Evolutionary conservation across 2,888 invertebrate species (phyloP).

Genomic region (Cryptus armator): DNA sequence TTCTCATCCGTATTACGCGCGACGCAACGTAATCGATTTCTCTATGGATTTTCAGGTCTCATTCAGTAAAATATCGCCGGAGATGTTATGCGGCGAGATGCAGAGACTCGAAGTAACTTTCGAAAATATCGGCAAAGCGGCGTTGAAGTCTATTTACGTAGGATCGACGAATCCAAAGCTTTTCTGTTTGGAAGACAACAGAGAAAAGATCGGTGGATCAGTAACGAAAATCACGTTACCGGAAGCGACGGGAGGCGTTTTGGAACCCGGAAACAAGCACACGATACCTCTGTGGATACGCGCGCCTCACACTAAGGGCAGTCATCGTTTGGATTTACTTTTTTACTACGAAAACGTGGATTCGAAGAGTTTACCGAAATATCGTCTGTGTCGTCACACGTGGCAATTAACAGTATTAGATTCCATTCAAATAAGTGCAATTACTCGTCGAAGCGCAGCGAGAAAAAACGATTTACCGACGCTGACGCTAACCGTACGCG

Average conservation of each 20-base stretch:
- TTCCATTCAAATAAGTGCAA: slow-evolving; percentile 87
- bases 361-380: slow-evolving; percentile 83
- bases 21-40: neutral
- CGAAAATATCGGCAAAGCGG: slow-evolving; percentile 89
- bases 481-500: slow-evolving; percentile 89
- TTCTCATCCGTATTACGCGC: neutral
- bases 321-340: slow-evolving; percentile 88
- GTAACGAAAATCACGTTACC: slow-evolving; percentile 84
- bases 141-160: slow-evolving; percentile 88
- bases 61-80: slow-evolving; percentile 89
- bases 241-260: slow-evolving; percentile 81
- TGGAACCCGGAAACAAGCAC: slow-evolving; percentile 86
- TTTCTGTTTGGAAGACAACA: slow-evolving; percentile 86
- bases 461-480: slow-evolving; percentile 84
- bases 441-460: slow-evolving; percentile 86
- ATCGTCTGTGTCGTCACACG: slow-evolving; percentile 88
- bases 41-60: slow-evolving; percentile 86
- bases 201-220: slow-evolving; percentile 81
- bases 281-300: slow-evolving; percentile 89
- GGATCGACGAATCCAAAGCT: slow-evolving; percentile 91
- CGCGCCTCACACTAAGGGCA: slow-evolving; percentile 89
- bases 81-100: slow-evolving; percentile 91
- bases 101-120: slow-evolving; percentile 89
- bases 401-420: slow-evolving; percentile 89
- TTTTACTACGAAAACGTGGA: slow-evolving; percentile 90